Conservation (phyloP, 1,140 invertebrate species). For the Ptiloglossa arizonensis region DNA sequence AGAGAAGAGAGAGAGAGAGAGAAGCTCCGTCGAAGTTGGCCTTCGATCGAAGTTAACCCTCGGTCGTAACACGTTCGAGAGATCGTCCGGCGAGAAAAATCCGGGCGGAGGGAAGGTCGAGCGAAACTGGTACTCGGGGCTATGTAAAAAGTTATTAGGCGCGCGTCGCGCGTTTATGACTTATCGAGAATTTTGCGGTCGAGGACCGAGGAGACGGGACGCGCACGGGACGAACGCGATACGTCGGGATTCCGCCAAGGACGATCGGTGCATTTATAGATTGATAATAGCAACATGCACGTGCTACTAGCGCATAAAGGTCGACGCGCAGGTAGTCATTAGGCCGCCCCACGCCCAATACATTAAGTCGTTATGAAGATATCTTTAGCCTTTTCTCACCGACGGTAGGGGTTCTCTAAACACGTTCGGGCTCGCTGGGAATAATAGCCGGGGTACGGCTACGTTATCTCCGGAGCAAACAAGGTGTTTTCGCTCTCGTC, state of each 20-base stretch:
- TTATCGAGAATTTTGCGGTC: conserved; percentile 28
- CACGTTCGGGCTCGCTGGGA: conserved; percentile 25
- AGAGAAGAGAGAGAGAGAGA: too few relatives aligned
- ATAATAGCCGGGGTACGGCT: conserved; percentile 36
- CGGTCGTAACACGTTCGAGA: neutral
- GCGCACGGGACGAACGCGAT: neutral
- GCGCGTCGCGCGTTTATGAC: conserved; percentile 17
- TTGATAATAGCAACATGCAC: conserved; percentile 54
- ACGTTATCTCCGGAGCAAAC: conserved; percentile 45
- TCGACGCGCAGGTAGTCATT: conserved; percentile 70
- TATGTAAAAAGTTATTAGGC: conserved; percentile 4
- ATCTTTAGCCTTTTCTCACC: conserved; percentile 66
- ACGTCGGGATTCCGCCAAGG: conserved; percentile 9
- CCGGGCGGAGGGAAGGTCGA: neutral
- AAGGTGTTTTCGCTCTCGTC: conserved; percentile 30
- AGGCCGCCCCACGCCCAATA: conserved; percentile 68
- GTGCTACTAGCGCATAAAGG: conserved; percentile 50
- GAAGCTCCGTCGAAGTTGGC: neutral
- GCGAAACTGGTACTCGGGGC: neutral
- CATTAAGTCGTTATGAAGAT: conserved; percentile 74
- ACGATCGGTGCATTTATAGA: conserved; percentile 47
- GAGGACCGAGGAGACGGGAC: too few relatives aligned
- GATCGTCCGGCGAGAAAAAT: neutral
- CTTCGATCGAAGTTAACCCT: neutral
- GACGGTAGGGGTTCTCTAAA: conserved; percentile 53